Evolutionary conservation across 1,140 invertebrate species (phyloP).

Genomic region (Meloidogyne exigua): DNA sequence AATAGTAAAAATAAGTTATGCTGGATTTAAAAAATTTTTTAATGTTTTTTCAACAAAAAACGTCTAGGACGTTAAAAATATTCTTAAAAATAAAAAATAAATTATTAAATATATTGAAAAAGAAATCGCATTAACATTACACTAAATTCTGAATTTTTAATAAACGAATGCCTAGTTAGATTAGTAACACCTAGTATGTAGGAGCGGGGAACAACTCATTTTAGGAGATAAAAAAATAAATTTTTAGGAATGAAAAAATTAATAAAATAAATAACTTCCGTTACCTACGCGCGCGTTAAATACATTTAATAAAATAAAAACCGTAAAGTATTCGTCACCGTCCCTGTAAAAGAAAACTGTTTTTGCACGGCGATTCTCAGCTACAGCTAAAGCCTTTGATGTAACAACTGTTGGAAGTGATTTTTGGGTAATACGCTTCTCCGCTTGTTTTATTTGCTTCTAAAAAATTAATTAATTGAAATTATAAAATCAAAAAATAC

Average conservation of each 20-base stretch:
- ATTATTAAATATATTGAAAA: no score
- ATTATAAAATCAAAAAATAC: neutral
- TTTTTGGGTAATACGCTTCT: neutral
- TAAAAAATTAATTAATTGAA: neutral
- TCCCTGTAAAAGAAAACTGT: conserved; percentile 62
- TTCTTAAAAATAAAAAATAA: no score
- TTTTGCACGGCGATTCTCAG: conserved; percentile 18
- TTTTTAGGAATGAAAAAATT: no score
- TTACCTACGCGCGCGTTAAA: conserved; percentile 16
- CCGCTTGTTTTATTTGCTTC: neutral
- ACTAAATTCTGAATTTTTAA: no score
- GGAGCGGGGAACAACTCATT: no score
- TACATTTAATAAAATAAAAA: conserved; percentile 30
- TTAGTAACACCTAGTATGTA: neutral
- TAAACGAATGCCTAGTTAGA: neutral
- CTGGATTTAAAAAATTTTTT: neutral
- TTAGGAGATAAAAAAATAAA: no score
- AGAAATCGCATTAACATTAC: no score
- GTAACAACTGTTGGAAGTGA: neutral
- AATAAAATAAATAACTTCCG: neutral
- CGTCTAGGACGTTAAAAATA: neutral
- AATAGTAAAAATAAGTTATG: neutral
- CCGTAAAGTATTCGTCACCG: conserved; percentile 59
- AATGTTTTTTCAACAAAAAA: neutral
- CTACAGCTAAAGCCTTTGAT: conserved; percentile 3